Evolutionary conservation across 2,113 vertebrate species (phyloP).

Genomic region (Pterophyllum scalare): DNA sequence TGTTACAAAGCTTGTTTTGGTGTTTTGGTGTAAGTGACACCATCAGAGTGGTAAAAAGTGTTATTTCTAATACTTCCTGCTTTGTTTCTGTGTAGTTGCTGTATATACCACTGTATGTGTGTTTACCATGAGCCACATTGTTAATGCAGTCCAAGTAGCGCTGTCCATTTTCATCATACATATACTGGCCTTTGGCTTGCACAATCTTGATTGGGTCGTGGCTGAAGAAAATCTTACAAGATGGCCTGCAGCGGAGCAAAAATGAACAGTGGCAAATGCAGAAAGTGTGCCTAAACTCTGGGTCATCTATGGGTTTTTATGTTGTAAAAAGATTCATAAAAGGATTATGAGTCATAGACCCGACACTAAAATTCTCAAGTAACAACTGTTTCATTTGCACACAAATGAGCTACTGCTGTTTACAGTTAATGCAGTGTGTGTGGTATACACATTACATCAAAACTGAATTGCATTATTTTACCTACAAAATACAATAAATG

Average conservation of each 20-base stretch:
- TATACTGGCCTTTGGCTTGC: constrained; percentile 90
- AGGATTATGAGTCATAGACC: neutral
- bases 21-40: rapidly evolving
- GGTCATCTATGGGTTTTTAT: neutral
- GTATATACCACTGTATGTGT: neutral
- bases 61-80: neutral
- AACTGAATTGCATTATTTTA: no score
- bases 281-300: neutral
- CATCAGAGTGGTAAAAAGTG: neutral
- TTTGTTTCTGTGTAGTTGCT: neutral
- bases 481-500: neutral
- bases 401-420: neutral
- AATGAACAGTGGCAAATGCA: neutral
- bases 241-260: constrained; percentile 83
- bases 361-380: neutral
- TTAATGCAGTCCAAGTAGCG: constrained; percentile 96
- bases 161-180: constrained; percentile 92
- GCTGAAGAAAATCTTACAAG: constrained; percentile 95
- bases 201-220: constrained; percentile 96
- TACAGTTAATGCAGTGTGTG: neutral
- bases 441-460: neutral
- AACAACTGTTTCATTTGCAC: neutral
- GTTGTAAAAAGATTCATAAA: neutral
- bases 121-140: constrained; percentile 95
- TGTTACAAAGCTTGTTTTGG: neutral